These are phyloP conservation scores for Sesia bembeciformis DNA, from an alignment of 2,888 invertebrate species.

Conservation along the genomic window DNA sequence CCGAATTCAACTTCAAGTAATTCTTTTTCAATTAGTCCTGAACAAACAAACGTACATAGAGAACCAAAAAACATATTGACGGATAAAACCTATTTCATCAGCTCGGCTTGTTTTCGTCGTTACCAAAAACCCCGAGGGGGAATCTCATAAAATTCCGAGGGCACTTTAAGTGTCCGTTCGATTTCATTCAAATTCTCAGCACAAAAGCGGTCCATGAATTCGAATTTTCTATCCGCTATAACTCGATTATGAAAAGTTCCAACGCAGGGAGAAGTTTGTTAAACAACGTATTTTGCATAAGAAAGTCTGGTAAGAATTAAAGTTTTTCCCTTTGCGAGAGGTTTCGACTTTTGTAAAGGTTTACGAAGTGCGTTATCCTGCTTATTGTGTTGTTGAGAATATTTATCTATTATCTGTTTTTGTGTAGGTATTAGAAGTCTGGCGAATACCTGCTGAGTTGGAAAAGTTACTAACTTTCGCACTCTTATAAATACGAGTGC, in stretches of 20 bases:
- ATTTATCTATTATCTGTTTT: no score
- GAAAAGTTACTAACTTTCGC: no score
- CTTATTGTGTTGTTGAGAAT: no score
- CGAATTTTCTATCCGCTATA: neutral
- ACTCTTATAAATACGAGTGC: no score
- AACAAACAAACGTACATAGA: no score
- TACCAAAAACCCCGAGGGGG: neutral
- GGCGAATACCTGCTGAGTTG: no score
- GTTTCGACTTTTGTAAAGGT: neutral
- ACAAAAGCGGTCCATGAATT: constrained; percentile 1
- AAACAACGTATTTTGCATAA: constrained; percentile 6
- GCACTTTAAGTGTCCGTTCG: neutral
- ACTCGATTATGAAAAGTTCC: neutral
- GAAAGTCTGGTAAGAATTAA: neutral
- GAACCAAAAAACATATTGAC: no score
- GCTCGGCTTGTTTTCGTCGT: neutral
- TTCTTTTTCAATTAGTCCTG: no score
- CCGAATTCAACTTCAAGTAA: no score
- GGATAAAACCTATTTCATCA: no score
- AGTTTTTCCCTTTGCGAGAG: neutral
- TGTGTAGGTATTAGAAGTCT: no score
- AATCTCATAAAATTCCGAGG: neutral
- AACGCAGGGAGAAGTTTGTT: constrained; percentile 2
- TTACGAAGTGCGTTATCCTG: neutral
- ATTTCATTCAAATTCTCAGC: constrained; percentile 1